Evolutionary conservation across 2,113 vertebrate species (phyloP).

Genomic region (Anoura caudifer): DNA sequence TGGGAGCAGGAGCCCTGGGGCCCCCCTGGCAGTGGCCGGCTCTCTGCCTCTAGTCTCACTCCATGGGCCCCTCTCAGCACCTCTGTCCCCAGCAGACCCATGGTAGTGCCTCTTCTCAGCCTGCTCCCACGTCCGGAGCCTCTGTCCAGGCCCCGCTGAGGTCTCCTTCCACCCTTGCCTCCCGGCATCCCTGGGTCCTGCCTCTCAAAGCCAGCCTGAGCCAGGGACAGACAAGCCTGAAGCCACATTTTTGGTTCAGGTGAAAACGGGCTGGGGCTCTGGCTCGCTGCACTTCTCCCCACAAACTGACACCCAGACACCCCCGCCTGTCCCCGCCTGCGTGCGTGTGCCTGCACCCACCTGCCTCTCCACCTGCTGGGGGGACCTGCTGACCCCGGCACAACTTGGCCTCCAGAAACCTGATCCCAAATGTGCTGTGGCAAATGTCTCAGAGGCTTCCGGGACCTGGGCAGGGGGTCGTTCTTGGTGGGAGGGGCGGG

Average conservation of each 20-base stretch:
- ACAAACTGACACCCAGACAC: neutral
- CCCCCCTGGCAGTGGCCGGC: neutral
- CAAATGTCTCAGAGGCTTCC: neutral
- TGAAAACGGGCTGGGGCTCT: neutral
- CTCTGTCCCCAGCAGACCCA: neutral
- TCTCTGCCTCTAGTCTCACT: neutral
- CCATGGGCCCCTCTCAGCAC: neutral
- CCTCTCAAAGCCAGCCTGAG: neutral
- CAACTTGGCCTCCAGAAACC: neutral
- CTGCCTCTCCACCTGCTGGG: neutral
- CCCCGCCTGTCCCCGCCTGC: fast-evolving
- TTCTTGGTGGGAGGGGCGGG: neutral
- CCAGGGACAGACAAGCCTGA: neutral
- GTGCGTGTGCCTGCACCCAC: too few species aligned
- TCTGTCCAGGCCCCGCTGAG: neutral
- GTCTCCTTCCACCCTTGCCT: neutral
- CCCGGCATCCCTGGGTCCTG: neutral
- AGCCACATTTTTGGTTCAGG: neutral
- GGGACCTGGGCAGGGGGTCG: neutral
- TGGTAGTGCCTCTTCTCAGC: neutral
- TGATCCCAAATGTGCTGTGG: neutral
- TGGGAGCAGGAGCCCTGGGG: neutral
- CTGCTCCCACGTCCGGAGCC: neutral
- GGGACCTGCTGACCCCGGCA: neutral
- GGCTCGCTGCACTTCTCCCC: neutral